Evolutionary conservation across 2,888 invertebrate species (phyloP).

Genomic region (Tribolium freemani): DNA sequence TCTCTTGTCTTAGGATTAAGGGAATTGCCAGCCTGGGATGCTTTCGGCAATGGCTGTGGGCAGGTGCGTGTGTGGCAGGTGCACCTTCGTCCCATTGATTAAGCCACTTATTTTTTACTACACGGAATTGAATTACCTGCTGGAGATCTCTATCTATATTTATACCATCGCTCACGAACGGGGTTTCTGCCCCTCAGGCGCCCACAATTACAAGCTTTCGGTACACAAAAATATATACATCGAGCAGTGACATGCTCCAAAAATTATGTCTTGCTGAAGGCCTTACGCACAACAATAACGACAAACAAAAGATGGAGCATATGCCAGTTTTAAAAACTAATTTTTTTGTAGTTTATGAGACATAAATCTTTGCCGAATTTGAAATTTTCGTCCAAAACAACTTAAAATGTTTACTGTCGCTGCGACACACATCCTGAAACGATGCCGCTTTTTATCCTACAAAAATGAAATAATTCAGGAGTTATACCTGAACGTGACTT

Average conservation of each 20-base stretch:
- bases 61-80: slow-evolving; percentile 49
- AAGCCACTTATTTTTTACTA: slow-evolving; percentile 49
- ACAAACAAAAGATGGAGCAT: no score
- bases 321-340: no score
- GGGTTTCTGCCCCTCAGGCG: slow-evolving; percentile 5
- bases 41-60: slow-evolving; percentile 25
- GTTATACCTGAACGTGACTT: background rate
- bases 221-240: slow-evolving; percentile 22
- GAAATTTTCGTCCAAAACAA: background rate
- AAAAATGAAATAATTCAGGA: background rate
- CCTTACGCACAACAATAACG: background rate
- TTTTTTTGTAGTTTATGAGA: no score
- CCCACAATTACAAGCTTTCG: slow-evolving; percentile 27
- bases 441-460: background rate
- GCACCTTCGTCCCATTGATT: slow-evolving; percentile 49
- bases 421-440: background rate
- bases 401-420: background rate
- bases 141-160: slow-evolving; percentile 37
- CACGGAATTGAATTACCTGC: slow-evolving; percentile 27
- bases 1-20: slow-evolving; percentile 41
- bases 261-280: slow-evolving; percentile 21
- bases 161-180: slow-evolving; percentile 29
- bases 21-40: slow-evolving; percentile 16
- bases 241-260: background rate
- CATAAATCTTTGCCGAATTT: no score